phyloP scores from a whole-genome alignment of 1,140 invertebrate species.

The Pseudomyrmex gracilis region DNA sequence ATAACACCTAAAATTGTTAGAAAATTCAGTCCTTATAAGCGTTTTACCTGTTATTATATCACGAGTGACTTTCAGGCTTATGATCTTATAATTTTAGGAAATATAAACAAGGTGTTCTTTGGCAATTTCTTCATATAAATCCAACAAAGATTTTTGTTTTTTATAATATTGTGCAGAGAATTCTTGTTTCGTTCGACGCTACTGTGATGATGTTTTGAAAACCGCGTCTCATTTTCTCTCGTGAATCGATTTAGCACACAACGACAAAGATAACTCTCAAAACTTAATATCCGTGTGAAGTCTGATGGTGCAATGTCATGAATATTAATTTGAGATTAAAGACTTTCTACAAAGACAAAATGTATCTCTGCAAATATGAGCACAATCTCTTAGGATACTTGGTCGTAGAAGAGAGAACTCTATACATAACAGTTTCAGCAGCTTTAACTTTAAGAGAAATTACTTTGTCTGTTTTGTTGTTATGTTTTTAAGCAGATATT shows the following conservation, averaged over 20 bases:
- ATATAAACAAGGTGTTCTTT: slow-evolving; percentile 29
- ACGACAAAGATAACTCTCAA: slow-evolving; percentile 30
- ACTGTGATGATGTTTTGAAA: background rate
- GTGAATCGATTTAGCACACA: background rate
- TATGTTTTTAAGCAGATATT: slow-evolving; percentile 64
- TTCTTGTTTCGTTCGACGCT: background rate
- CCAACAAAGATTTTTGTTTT: background rate
- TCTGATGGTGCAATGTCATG: slow-evolving; percentile 29
- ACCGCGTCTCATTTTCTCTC: slow-evolving; percentile 1
- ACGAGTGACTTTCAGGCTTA: background rate
- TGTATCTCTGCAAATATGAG: slow-evolving; percentile 40
- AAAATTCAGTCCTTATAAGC: slow-evolving; percentile 29
- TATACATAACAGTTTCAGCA: slow-evolving; percentile 24
- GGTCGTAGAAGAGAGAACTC: slow-evolving; percentile 58
- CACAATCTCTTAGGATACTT: slow-evolving; percentile 65
- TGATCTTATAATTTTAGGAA: background rate
- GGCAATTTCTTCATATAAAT: background rate
- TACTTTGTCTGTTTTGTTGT: slow-evolving; percentile 49
- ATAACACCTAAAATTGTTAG: slow-evolving; percentile 14
- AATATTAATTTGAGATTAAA: slow-evolving; percentile 56
- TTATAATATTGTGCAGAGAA: background rate
- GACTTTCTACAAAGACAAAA: slow-evolving; percentile 56
- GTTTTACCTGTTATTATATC: slow-evolving; percentile 12
- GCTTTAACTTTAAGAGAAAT: slow-evolving; percentile 59
- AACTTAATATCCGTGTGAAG: slow-evolving; percentile 28